Percentiles rank a stretch among this genome's conserved stretches.
Evolutionary conservation across 2,888 invertebrate genomes (phyloP).

Genomic region (Acleris cristana): DNA sequence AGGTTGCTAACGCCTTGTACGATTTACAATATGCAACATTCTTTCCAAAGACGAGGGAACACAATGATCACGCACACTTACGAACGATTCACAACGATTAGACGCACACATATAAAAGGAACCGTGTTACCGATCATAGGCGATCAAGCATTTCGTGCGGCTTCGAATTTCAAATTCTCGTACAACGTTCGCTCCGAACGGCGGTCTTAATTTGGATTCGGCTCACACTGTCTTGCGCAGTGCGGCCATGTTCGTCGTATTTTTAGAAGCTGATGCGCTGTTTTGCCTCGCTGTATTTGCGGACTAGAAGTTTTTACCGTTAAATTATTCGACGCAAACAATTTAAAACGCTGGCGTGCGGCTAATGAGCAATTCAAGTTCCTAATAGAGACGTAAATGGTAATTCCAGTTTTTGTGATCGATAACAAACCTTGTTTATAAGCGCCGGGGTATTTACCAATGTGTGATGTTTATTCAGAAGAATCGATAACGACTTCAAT

Average conservation of each 20-base stretch:
- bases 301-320: constrained; percentile 52
- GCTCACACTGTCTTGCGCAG: constrained; percentile 53
- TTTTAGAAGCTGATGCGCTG: constrained; percentile 79
- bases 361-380: constrained; percentile 46
- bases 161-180: constrained; percentile 54
- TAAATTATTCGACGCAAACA: constrained; percentile 50
- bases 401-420: constrained; percentile 51
- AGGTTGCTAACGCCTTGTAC: too few species aligned
- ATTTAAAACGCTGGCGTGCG: constrained; percentile 38
- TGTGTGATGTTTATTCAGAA: constrained; percentile 6
- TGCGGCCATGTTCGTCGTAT: constrained; percentile 56
- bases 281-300: constrained; percentile 59
- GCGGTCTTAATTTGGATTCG: constrained; percentile 65
- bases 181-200: constrained; percentile 44
- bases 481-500: constrained; percentile 5
- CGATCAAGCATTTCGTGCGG: constrained; percentile 43
- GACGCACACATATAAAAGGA: constrained; percentile 42
- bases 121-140: constrained; percentile 29
- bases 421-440: constrained; percentile 38
- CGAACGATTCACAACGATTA: constrained; percentile 26
- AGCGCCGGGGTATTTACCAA: constrained; percentile 9
- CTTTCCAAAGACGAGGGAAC: too few species aligned
- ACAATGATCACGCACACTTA: constrained; percentile 27
- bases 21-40: too few species aligned
- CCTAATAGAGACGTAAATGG: constrained; percentile 49